Evolutionary conservation across 2,888 invertebrate genomes (phyloP).

Genomic region (Crocallis elinguaria): DNA sequence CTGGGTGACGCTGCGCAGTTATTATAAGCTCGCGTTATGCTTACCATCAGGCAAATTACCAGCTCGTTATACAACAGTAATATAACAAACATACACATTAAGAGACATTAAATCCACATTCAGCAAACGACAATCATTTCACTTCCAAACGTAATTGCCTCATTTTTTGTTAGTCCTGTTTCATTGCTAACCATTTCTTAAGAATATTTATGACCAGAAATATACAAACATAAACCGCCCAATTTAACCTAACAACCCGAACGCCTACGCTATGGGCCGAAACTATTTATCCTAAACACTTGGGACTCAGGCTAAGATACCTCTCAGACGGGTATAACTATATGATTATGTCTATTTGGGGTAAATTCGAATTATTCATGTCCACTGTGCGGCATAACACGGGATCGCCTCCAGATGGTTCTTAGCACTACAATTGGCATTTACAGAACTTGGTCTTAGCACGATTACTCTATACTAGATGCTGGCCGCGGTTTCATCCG

Average conservation of each 20-base stretch:
- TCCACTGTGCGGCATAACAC: constrained; percentile 15
- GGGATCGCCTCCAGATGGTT: constrained; percentile 13
- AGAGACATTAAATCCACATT: no score
- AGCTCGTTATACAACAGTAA: no score
- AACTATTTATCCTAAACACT: constrained; percentile 35
- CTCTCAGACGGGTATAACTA: constrained; percentile 26
- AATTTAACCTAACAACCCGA: constrained; percentile 32
- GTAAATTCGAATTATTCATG: constrained; percentile 28
- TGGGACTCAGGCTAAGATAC: constrained; percentile 28
- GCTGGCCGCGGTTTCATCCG: background rate
- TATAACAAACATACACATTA: no score
- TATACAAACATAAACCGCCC: constrained; percentile 27
- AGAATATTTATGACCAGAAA: constrained; percentile 23
- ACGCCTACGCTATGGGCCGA: constrained; percentile 28
- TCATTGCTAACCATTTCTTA: constrained; percentile 22
- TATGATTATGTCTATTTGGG: constrained; percentile 23
- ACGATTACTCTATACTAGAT: background rate
- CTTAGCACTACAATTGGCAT: background rate
- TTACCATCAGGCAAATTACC: no score
- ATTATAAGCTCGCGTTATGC: no score
- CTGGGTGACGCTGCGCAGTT: no score
- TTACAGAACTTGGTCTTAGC: background rate
- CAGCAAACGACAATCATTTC: constrained; percentile 11
- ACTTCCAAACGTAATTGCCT: constrained; percentile 12
- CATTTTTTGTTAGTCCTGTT: constrained; percentile 14